phyloP scores from a whole-genome alignment of 1,140 invertebrate genomes.

The Matsumurasca onukii region DNA sequence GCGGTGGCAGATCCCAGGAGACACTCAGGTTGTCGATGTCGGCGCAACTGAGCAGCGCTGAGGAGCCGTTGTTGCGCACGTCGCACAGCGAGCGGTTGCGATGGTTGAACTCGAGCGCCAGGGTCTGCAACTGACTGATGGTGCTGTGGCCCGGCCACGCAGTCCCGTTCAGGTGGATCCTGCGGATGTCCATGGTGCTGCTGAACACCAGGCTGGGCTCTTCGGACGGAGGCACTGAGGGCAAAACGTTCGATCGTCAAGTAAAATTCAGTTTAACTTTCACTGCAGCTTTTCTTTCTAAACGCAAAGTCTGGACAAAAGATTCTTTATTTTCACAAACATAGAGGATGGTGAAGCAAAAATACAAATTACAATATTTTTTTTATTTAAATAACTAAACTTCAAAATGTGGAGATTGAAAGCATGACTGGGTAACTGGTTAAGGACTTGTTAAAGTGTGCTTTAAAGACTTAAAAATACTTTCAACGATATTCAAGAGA shows the following conservation, averaged over 20 bases:
- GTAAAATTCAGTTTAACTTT: background rate
- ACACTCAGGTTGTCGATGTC: slow-evolving; percentile 59
- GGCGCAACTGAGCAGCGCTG: slow-evolving; percentile 58
- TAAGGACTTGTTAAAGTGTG: too few relatives aligned
- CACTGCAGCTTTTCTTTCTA: too few relatives aligned
- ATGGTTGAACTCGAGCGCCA: slow-evolving; percentile 56
- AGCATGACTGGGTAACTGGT: too few relatives aligned
- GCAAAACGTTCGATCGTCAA: too few relatives aligned
- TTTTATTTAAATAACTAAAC: too few relatives aligned
- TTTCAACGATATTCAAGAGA: too few relatives aligned
- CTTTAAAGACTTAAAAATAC: too few relatives aligned
- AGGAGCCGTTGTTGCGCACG: slow-evolving; percentile 41
- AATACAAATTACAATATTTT: too few relatives aligned
- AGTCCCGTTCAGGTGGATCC: slow-evolving; percentile 56
- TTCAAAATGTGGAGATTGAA: too few relatives aligned
- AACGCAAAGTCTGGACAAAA: background rate
- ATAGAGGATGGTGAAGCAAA: too few relatives aligned
- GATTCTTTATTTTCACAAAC: background rate
- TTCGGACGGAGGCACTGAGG: slow-evolving; percentile 54
- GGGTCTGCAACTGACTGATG: slow-evolving; percentile 49
- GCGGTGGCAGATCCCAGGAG: slow-evolving; percentile 57
- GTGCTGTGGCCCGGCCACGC: slow-evolving; percentile 49
- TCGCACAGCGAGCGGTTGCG: slow-evolving; percentile 59
- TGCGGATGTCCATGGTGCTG: slow-evolving; percentile 54
- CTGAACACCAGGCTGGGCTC: slow-evolving; percentile 56